Evolutionary conservation across 2,797 vertebrate genomes (phyloP).

Genomic region (Lerista edwardsae): DNA sequence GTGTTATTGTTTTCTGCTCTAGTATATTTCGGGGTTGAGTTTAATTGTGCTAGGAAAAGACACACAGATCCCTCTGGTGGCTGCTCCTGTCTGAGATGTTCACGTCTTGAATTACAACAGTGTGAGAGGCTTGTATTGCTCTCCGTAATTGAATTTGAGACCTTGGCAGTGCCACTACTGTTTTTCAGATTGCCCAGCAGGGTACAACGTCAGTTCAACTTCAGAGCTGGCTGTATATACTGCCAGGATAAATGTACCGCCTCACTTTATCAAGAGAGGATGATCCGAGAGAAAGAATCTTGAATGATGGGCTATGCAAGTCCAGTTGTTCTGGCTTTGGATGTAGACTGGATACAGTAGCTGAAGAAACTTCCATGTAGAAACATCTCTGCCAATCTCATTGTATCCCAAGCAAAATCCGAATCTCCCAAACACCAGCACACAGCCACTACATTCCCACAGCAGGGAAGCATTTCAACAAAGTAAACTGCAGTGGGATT

Average conservation of each 20-base stretch:
- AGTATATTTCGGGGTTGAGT: not conserved
- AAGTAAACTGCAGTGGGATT: not conserved
- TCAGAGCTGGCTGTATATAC: constrained; percentile 34
- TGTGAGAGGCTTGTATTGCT: constrained; percentile 41
- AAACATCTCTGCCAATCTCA: constrained; percentile 9
- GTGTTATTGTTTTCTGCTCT: constrained; percentile 17
- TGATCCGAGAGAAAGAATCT: constrained; percentile 9
- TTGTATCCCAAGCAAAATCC: not conserved
- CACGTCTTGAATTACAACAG: constrained; percentile 19
- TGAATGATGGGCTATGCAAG: constrained; percentile 22
- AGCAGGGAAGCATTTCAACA: not conserved
- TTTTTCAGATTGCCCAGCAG: constrained; percentile 37
- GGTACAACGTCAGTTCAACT: constrained; percentile 28
- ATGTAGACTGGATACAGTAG: not conserved
- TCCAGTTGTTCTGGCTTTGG: constrained; percentile 22
- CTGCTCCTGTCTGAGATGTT: constrained; percentile 24
- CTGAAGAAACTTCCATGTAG: constrained; percentile 12
- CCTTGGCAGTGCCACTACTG: constrained; percentile 32
- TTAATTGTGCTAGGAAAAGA: constrained; percentile 14
- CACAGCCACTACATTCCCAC: not conserved
- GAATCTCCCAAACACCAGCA: not conserved
- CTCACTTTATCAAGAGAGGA: constrained; percentile 45
- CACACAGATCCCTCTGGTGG: not conserved
- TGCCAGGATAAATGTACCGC: constrained; percentile 29
- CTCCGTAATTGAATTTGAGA: constrained; percentile 38